Conservation (phyloP, 2,113 vertebrate species). For the Drymodes brunneopygia region DNA sequence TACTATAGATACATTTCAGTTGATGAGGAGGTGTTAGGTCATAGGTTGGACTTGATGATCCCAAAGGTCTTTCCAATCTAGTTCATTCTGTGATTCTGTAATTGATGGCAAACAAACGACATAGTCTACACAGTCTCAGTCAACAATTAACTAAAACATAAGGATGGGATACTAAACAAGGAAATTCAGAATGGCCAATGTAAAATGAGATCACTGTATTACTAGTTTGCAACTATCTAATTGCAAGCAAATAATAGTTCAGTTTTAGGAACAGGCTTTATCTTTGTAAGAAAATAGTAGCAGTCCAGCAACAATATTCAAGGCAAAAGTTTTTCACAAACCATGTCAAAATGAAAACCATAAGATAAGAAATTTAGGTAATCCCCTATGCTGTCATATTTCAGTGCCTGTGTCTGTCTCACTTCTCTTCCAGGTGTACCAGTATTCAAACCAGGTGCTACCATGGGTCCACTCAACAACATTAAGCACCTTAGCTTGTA, state of each 20-base stretch:
- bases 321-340: not conserved
- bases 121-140: not conserved
- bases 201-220: not conserved
- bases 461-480: not conserved
- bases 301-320: not conserved
- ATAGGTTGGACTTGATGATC: too few species aligned
- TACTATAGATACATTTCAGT: not conserved
- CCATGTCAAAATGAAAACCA: not conserved
- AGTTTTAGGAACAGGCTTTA: not conserved
- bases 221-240: not conserved
- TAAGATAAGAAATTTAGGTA: not conserved
- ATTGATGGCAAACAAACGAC: not conserved
- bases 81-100: too few species aligned
- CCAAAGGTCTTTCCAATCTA: too few species aligned
- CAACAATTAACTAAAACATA: not conserved
- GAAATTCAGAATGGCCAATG: not conserved
- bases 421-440: not conserved
- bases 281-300: not conserved
- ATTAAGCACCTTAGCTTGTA: not conserved
- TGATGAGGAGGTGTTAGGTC: too few species aligned
- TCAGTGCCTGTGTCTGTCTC: not conserved
- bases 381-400: not conserved
- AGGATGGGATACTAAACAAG: not conserved
- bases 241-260: not conserved
- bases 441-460: not conserved